These are phyloP conservation scores for Stenolophus ochropezus DNA, from an alignment of 2,888 invertebrate species.

Conservation along the genomic window DNA sequence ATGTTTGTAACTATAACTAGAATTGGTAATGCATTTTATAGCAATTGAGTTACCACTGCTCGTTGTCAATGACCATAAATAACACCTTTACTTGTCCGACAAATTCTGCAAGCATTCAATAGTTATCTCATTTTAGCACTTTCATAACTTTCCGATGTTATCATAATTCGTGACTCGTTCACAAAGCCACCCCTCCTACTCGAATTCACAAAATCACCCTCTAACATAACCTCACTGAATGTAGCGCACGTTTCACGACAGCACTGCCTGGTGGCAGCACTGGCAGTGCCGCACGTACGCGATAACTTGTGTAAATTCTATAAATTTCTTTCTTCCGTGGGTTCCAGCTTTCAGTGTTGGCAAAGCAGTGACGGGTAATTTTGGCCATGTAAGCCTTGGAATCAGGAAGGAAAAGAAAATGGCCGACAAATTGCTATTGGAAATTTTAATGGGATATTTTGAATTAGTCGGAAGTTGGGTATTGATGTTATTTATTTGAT, in stretches of 20 bases:
- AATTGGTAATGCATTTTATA: no score
- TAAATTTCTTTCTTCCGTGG: background rate
- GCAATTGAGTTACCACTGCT: no score
- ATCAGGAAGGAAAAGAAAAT: constrained; percentile 20
- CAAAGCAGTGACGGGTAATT: constrained; percentile 2
- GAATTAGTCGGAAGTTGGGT: constrained; percentile 28
- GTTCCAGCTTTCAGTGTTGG: constrained; percentile 9
- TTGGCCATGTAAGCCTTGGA: constrained; percentile 12
- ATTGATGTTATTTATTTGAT: constrained; percentile 30
- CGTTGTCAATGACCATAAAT: no score
- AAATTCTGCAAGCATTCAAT: background rate
- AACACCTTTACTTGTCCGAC: no score
- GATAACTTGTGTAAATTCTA: constrained; percentile 24
- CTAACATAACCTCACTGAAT: constrained; percentile 19
- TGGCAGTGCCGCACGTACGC: background rate
- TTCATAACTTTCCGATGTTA: background rate
- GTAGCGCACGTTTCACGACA: background rate
- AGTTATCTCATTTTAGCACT: background rate
- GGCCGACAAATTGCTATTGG: constrained; percentile 40
- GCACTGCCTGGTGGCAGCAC: background rate
- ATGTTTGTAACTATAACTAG: no score
- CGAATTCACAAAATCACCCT: constrained; percentile 12
- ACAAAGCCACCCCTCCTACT: constrained; percentile 8
- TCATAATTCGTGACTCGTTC: constrained; percentile 22
- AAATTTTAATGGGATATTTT: constrained; percentile 21